These are phyloP conservation scores for Acinonyx jubatus DNA, from an alignment of 2,113 vertebrate genomes.

Conservation along the genomic window DNA sequence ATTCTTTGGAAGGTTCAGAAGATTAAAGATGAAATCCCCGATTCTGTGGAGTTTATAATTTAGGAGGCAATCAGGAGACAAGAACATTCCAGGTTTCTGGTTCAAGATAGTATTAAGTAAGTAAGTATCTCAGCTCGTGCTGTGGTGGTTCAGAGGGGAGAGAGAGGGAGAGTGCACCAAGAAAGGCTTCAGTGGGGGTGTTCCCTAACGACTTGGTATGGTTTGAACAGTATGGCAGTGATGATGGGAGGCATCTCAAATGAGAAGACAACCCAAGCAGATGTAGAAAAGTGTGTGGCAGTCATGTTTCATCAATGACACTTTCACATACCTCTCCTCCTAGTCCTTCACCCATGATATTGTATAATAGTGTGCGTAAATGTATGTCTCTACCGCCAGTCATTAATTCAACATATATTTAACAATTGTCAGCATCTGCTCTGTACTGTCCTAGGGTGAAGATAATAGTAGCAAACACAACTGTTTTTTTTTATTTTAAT, in stretches of 20 bases:
- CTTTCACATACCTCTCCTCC: not conserved
- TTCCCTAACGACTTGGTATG: not conserved
- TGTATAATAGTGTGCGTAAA: conserved; percentile 1
- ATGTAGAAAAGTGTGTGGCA: not conserved
- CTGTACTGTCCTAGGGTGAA: not conserved
- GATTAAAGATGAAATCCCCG: not conserved
- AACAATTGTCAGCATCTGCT: not conserved
- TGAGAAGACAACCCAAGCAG: not conserved
- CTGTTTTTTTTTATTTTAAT: no score
- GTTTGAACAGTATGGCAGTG: not conserved
- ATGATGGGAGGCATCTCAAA: not conserved
- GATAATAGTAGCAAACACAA: not conserved
- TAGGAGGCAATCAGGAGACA: conserved; percentile 3
- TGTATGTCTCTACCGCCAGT: not conserved
- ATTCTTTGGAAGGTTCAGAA: conserved; percentile 31
- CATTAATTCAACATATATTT: not conserved
- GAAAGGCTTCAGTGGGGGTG: not conserved
- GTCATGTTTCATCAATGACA: not conserved
- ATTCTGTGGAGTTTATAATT: conserved; percentile 18
- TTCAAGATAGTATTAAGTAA: not conserved
- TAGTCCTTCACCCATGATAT: not conserved
- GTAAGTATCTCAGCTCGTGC: not conserved
- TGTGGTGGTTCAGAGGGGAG: not conserved
- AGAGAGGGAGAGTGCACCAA: not conserved
- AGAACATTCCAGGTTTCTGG: not conserved